Evolutionary conservation across 2,888 invertebrate species (phyloP), one percentile per base, ranked within the genome.

Genomic region (Drosophila macrospina): DNA sequence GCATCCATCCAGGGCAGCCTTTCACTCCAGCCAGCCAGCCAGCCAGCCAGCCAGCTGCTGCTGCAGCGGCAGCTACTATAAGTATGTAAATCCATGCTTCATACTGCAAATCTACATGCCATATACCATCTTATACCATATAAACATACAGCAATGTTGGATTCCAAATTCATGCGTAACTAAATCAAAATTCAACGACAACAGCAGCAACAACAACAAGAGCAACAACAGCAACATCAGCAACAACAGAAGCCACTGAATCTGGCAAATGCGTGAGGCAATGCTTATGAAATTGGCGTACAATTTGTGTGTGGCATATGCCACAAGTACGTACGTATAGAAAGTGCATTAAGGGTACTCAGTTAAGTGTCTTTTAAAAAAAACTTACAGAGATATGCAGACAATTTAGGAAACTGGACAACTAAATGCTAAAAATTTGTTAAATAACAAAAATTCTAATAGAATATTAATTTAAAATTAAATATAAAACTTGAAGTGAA

Each of bases 131-230:
- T 36, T 52, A 28, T 34, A 34, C 34, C 41, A 37, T 62, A 51
- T 69, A 60, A 44, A 55, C 51, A 44, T 70, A 52, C 36, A 70
- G 66, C 48, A 67, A 78, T 69, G 65, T 69, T 51, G 56, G 62
- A 75, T 69, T 59, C 76, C 79, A 87, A 65, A 82, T 85, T 79
- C 74, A 87, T 71, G 86, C 88, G 88, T 86, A 86, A 88, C 85
- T 88, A 81, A 86, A 86, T 86, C 88, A 88, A 84, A 85, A 85
- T 74, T 69, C 63, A 80, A 62, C 78, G 36, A 67, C 70, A 70
- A 57, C 62, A 64, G 39, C 68, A 47, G 30, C 59, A 41, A 28
- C 44, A 15, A 7, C 28, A 28, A 28, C 28, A 34, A 13, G 11
- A 48, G 41, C 54, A 30, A 30, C 54, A 36, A 39, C n/a, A 37